A percentile compares a stretch with the other conserved stretches of the same genome.
Evolutionary conservation across 2,113 vertebrate species (phyloP).

Genomic region (Pipa parva): DNA sequence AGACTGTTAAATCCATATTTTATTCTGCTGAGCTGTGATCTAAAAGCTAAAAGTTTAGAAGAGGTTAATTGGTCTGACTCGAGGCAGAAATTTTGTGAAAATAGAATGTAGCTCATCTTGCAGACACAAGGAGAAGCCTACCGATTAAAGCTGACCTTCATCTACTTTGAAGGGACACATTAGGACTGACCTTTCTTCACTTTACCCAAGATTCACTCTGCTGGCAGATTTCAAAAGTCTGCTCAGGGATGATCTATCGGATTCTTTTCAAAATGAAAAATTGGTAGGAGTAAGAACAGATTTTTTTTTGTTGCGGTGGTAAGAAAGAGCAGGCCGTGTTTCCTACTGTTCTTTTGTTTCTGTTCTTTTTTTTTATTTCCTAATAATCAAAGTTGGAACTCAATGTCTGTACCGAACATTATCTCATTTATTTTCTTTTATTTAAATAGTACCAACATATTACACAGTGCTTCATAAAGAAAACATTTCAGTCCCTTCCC

Average conservation of each 20-base stretch:
- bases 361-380: neutral
- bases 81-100: too few species aligned
- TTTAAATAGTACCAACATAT: too few species aligned
- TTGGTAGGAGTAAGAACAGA: neutral
- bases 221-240: neutral
- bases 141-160: conserved; percentile 15
- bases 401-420: neutral
- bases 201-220: neutral
- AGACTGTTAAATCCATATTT: neutral
- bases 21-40: neutral
- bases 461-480: too few species aligned
- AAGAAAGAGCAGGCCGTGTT: neutral
- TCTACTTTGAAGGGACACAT: conserved; percentile 18
- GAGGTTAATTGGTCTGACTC: conserved; percentile 17
- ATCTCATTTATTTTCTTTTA: too few species aligned
- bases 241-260: conserved; percentile 9
- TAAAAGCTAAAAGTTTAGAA: neutral
- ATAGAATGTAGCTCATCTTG: neutral
- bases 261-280: neutral
- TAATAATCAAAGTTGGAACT: too few species aligned
- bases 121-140: too few species aligned
- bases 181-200: conserved; percentile 27
- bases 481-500: too few species aligned
- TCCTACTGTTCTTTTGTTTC: neutral
- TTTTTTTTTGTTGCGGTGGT: conserved; percentile 15